Evolutionary conservation across 2,797 vertebrate genomes (phyloP).

Genomic region (Chaetophractus vellerosus): DNA sequence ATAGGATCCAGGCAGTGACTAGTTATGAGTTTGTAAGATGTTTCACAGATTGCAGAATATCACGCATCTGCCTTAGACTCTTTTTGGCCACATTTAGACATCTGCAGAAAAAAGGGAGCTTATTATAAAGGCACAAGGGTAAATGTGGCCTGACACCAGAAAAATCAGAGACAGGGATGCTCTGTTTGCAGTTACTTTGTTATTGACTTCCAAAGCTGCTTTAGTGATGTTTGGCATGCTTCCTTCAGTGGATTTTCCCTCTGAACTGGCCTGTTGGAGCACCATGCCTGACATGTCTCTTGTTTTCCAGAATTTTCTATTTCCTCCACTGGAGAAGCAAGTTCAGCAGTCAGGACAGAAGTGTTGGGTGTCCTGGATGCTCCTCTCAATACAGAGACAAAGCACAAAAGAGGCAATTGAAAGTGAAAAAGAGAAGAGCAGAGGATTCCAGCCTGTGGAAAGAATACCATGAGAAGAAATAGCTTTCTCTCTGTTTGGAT

Average conservation of each 20-base stretch:
- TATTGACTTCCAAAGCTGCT: background rate
- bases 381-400: background rate
- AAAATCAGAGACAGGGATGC: background rate
- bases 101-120: constrained; percentile 19
- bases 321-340: background rate
- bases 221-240: background rate
- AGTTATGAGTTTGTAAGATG: background rate
- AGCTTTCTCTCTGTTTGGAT: background rate
- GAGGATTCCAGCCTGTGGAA: background rate
- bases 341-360: background rate
- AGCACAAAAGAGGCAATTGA: background rate
- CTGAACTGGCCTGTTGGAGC: background rate
- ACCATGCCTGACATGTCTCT: background rate
- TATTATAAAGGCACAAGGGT: background rate
- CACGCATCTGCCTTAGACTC: background rate
- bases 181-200: background rate
- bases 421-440: background rate
- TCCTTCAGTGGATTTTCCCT: background rate
- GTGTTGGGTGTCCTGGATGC: background rate
- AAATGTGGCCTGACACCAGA: background rate
- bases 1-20: background rate
- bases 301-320: constrained; percentile 25
- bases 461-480: background rate
- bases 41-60: constrained; percentile 34
- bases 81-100: background rate